Evolutionary conservation across 2,797 vertebrate species (phyloP).

Genomic region (Spinus olivaceus): DNA sequence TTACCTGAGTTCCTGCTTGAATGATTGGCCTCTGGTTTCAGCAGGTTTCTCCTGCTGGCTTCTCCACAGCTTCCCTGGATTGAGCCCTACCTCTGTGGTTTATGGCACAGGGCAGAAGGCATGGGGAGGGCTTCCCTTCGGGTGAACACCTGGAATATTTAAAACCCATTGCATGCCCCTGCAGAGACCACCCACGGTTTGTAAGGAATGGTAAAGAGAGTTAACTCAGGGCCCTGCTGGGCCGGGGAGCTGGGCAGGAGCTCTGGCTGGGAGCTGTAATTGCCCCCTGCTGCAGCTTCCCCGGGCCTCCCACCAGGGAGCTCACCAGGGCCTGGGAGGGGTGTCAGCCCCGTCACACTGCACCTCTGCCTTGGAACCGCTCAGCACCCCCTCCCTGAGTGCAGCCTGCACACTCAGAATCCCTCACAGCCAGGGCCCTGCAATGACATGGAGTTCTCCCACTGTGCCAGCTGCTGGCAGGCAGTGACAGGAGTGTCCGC

Average conservation of each 20-base stretch:
- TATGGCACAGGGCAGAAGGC: not conserved
- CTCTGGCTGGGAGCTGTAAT: not conserved
- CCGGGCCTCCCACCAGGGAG: fast-evolving
- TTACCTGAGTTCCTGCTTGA: not conserved
- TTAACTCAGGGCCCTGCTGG: not conserved
- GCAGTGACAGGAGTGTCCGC: not conserved
- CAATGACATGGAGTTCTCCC: fast-evolving
- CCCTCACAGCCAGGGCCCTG: fast-evolving
- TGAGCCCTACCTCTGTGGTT: not conserved
- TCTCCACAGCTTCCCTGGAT: fast-evolving
- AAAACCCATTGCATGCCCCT: not conserved
- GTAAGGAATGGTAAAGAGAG: not conserved
- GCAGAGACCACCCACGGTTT: fast-evolving
- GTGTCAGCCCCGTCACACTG: not conserved
- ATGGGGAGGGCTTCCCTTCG: not conserved
- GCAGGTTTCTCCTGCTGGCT: not conserved
- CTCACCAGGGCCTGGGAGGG: not conserved
- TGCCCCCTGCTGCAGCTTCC: fast-evolving
- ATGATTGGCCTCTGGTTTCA: not conserved
- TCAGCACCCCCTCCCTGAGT: not conserved
- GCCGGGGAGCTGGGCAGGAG: not conserved
- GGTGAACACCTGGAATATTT: not conserved
- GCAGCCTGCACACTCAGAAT: fast-evolving
- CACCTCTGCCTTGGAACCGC: fast-evolving
- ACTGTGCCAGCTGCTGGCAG: fast-evolving